Conservation (phyloP, 2,888 invertebrate genomes). For the Drosophila incognita region DNA sequence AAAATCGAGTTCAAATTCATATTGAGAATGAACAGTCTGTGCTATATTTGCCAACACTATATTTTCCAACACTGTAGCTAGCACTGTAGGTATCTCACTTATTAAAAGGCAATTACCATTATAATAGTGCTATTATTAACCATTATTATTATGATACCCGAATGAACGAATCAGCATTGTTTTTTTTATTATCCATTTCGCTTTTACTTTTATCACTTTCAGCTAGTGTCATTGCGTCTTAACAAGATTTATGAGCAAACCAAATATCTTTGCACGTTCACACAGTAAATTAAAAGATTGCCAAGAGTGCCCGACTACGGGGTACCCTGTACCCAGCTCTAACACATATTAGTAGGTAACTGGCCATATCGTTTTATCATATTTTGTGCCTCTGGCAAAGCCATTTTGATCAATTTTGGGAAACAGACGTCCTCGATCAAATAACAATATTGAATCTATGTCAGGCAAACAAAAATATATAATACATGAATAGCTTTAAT, state of each 20-base stretch:
- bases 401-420: background rate
- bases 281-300: background rate
- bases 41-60: background rate
- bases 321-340: background rate
- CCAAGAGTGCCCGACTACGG: background rate
- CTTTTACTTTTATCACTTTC: slow-evolving; percentile 3
- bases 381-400: background rate
- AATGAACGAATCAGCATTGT: background rate
- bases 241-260: slow-evolving; percentile 3
- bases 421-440: fast-evolving
- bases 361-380: background rate
- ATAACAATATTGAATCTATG: background rate
- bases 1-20: background rate
- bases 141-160: no score
- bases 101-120: background rate
- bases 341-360: background rate
- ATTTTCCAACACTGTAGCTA: background rate
- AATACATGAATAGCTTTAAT: background rate
- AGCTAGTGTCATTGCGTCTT: slow-evolving; percentile 41
- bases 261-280: slow-evolving; percentile 9
- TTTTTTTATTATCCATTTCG: background rate
- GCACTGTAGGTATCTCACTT: no score
- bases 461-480: no score
- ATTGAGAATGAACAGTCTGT: background rate
- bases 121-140: background rate